Base-by-base conservation (phyloP, 1,140 invertebrate genomes). In the Bombus soroeensis region DNA sequence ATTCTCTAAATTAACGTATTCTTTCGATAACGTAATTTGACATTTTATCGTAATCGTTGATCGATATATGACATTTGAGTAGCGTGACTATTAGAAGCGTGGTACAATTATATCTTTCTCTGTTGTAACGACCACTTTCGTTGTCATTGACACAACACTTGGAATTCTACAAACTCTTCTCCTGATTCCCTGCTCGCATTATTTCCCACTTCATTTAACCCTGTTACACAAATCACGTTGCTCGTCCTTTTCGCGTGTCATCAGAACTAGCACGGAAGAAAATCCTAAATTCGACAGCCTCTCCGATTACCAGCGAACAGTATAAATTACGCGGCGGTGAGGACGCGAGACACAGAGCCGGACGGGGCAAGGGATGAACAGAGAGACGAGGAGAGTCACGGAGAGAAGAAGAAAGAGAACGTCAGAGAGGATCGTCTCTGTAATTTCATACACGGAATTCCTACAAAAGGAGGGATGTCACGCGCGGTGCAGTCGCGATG, bases 401-500 rank as follows among this genome's bases (percentile, higher is more conserved):
- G 57, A 78, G 72, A 41, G 53, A 66, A 74, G 72, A 41, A 71
- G 68, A 43, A 25, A n/a, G 43, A n/a, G 53, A 62, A 39, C 57
- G 59, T 39, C 22, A 79, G 43, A 66, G 77, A 62, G 47, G 68
- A 73, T 73, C 66, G 70, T 85, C 84, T 81, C 79, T 81, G 84
- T 85, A 85, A 85, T 85, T 81, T 85, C 84, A 81, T 85, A 83
- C 85, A 76, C 80, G 79, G 72, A 76, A 86, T 86, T 83, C 73
- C 79, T 76, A 86, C 85, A 83, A 85, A 85, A 81, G 79, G 47
- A 68, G 84, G 76, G 78, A 87, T 77, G 74, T 88, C 83, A 41
- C 82, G 82, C 88, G 88, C 74, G 87, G 66, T 89, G 88, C 88
- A 89, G 84, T 89, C 88, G 88, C 75, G 84, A 83, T 70, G 70